Base-by-base conservation (phyloP, 2,888 invertebrate species). In the Limnephilus auricula region DNA sequence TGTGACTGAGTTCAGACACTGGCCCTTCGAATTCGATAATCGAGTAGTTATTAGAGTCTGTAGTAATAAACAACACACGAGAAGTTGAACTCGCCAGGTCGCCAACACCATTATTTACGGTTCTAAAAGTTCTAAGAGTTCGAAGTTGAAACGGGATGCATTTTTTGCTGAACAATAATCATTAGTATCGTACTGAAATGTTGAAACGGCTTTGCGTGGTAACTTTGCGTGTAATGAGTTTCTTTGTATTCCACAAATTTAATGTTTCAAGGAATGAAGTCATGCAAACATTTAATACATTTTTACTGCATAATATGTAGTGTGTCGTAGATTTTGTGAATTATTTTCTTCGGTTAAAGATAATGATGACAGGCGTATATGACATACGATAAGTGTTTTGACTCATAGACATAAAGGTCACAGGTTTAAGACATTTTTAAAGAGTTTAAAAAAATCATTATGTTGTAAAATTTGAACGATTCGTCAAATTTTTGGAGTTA, bases 231-330 rank as follows among this genome's bases (percentile, higher is more conserved):
- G 65, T 65, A 65, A 65, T 25, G 65, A 65, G 65, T 65, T 65
- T n/a, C 65, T n/a, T n/a, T 65, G 65, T 65, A n/a, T 65, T 65
- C 65, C 65, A n/a, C 65, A n/a, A 65, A 65, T n/a, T 65, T 65
- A 25, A 65, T 65, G 65, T 65, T 65, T 65, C 65, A n/a, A 6
- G 65, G 65, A 65, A 65, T 25, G 65, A 65, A 65, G 65, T 65
- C 65, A 65, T n/a, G 65, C 25, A 25, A 65, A 65, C 65, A 25
- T 65, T 25, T 65, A 2, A n/a, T 65, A 12, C 5, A 18, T 65
- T 18, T 25, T 65, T 18, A 65, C 18, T 40, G 40, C 40, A 40
- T 40, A 12, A 40, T 18, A 18, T 6, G 9, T 25, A 65, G n/a
- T 25, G 65, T 65, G 65, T n/a, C n/a, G 10, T 65, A 9, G 25